Conservation (phyloP, 2,797 vertebrate species). For the Schizopygopsis malacanthus region DNA sequence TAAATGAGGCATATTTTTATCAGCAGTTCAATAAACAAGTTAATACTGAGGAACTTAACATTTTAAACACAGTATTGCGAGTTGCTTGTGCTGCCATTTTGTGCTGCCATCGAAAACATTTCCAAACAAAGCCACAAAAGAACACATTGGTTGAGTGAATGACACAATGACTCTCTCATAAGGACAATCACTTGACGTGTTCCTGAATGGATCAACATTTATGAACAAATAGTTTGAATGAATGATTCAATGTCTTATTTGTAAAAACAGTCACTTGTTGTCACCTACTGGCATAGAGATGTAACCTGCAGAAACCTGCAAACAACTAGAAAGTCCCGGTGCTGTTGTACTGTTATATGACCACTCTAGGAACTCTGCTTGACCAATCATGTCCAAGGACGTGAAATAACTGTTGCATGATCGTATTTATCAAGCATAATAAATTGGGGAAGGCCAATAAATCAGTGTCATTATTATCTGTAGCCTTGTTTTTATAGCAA, state of each 20-base stretch:
- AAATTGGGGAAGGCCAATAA: not conserved
- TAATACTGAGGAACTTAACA: not conserved
- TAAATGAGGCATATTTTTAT: not conserved
- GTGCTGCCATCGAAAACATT: not conserved
- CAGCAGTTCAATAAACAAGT: not conserved
- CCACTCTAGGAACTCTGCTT: not conserved
- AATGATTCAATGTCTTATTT: not conserved
- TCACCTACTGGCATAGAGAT: not conserved
- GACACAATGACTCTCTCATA: not conserved
- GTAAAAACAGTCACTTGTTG: not conserved
- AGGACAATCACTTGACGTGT: not conserved
- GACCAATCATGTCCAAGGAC: not conserved
- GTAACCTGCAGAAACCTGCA: conserved; percentile 7
- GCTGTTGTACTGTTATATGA: not conserved
- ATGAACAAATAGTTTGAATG: not conserved
- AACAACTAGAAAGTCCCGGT: not conserved
- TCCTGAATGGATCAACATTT: not conserved
- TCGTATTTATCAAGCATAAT: not conserved
- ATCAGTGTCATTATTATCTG: not conserved
- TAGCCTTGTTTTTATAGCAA: not conserved
- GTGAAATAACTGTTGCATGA: not conserved
- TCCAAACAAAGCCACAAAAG: not conserved
- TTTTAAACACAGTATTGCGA: not conserved
- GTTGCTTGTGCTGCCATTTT: not conserved
- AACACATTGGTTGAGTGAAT: not conserved